Conservation (phyloP, 1,140 invertebrate genomes). For the Drosophila parabipectinata region DNA sequence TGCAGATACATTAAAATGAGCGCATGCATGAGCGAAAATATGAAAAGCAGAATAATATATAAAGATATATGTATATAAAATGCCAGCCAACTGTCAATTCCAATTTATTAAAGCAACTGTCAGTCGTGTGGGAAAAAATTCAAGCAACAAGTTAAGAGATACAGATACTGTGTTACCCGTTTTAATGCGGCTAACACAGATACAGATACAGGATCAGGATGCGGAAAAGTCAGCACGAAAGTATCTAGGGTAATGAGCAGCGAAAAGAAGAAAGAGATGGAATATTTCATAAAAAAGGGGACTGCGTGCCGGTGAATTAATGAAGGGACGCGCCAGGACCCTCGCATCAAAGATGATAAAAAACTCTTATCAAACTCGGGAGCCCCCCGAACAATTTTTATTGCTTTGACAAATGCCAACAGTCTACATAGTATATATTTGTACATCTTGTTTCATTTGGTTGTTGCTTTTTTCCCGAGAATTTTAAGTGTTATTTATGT, state of each 20-base stretch:
- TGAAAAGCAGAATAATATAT: constrained; percentile 15
- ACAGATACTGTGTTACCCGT: constrained; percentile 1
- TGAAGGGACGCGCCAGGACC: constrained; percentile 45
- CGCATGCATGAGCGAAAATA: background rate
- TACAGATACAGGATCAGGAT: constrained; percentile 16
- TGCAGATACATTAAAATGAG: constrained; percentile 51
- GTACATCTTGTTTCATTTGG: constrained; percentile 17
- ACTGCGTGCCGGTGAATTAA: constrained; percentile 69
- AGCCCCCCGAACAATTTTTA: constrained; percentile 72
- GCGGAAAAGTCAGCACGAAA: constrained; percentile 46
- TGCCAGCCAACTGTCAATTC: constrained; percentile 57
- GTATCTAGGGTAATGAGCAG: constrained; percentile 71
- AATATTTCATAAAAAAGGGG: constrained; percentile 21
- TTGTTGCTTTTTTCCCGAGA: constrained; percentile 48
- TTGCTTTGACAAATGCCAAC: constrained; percentile 75
- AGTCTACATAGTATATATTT: constrained; percentile 11
- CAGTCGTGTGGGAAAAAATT: constrained; percentile 27
- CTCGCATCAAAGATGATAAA: constrained; percentile 41
- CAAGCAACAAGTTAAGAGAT: constrained; percentile 62
- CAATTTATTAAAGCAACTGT: constrained; percentile 47
- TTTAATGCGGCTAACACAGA: background rate
- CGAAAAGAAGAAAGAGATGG: background rate
- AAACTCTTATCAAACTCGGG: constrained; percentile 56
- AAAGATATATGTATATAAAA: constrained; percentile 25
- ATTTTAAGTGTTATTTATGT: constrained; percentile 81